A percentile compares a stretch with the other conserved stretches of the same genome.
phyloP scores from a whole-genome alignment of 2,888 invertebrate species.

The Cordylochernes scorpioides region DNA sequence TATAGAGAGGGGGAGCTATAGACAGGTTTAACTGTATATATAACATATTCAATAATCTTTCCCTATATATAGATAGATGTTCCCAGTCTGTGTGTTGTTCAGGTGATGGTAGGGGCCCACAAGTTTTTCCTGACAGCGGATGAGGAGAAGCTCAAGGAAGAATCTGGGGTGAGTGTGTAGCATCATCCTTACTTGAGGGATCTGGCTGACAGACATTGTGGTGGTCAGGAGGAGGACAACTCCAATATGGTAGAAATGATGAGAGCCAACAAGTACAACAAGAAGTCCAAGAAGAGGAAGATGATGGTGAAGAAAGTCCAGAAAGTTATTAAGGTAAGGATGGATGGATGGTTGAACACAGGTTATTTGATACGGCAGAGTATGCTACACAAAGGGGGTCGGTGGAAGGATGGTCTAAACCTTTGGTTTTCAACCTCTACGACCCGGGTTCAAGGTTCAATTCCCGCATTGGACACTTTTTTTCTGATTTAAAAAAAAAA shows the following conservation, averaged over 20 bases:
- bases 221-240: slow-evolving; percentile 24
- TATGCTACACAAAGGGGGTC: too few species aligned
- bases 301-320: slow-evolving; percentile 71
- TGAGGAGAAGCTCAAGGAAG: slow-evolving; percentile 34
- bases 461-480: too few species aligned
- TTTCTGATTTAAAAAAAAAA: too few species aligned
- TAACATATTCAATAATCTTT: too few species aligned
- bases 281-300: slow-evolving; percentile 75
- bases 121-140: slow-evolving; percentile 76
- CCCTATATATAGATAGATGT: too few species aligned
- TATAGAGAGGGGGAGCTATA: too few species aligned
- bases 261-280: slow-evolving; percentile 71
- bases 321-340: slow-evolving; percentile 33
- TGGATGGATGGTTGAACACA: too few species aligned
- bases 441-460: too few species aligned
- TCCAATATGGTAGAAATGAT: slow-evolving; percentile 48
- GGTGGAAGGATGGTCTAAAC: too few species aligned
- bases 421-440: too few species aligned
- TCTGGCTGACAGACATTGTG: not conserved
- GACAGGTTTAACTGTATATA: too few species aligned
- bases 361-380: too few species aligned
- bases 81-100: slow-evolving; percentile 7
- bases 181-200: slow-evolving; percentile 6
- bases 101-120: slow-evolving; percentile 56
- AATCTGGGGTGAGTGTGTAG: slow-evolving; percentile 15